phyloP scores from a whole-genome alignment of 1,140 invertebrate genomes.

The Dinoponera quadriceps region DNA sequence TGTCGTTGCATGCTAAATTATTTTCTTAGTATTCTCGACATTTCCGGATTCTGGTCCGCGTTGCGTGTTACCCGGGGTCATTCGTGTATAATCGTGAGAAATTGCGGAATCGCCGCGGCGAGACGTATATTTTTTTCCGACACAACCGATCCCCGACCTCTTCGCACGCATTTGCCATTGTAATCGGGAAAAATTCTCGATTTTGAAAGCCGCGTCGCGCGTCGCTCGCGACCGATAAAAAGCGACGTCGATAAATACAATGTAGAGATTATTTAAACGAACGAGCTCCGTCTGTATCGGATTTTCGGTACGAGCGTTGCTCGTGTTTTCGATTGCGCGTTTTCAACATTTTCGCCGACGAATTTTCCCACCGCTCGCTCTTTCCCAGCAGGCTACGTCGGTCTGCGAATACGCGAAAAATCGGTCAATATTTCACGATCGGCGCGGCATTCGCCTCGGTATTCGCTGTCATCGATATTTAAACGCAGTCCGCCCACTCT shows the following conservation, averaged over 20 bases:
- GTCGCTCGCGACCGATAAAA: conserved; percentile 37
- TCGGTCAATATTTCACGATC: conserved; percentile 57
- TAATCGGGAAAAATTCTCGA: conserved; percentile 44
- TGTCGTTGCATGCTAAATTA: neutral
- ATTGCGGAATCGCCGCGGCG: neutral
- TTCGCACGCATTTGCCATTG: conserved; percentile 28
- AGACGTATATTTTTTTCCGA: conserved; percentile 27
- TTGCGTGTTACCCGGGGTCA: neutral
- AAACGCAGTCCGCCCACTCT: conserved; percentile 56
- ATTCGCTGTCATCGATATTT: conserved; percentile 57
- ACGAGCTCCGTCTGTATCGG: conserved; percentile 57
- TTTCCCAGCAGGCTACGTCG: neutral
- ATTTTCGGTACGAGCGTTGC: conserved; percentile 38
- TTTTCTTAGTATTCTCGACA: neutral
- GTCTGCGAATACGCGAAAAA: conserved; percentile 48
- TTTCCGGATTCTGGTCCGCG: neutral
- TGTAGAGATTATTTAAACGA: conserved; percentile 60
- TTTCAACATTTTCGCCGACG: conserved; percentile 45
- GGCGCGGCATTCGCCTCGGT: conserved; percentile 12
- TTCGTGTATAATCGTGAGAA: neutral
- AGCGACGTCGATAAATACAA: conserved; percentile 57
- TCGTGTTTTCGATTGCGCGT: conserved; percentile 52
- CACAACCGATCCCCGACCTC: neutral
- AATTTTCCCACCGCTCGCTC: conserved; percentile 3
- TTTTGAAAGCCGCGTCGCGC: conserved; percentile 32